These are phyloP conservation scores for Trichonephila clavata DNA, from an alignment of 1,140 invertebrate species.

Conservation along the genomic window DNA sequence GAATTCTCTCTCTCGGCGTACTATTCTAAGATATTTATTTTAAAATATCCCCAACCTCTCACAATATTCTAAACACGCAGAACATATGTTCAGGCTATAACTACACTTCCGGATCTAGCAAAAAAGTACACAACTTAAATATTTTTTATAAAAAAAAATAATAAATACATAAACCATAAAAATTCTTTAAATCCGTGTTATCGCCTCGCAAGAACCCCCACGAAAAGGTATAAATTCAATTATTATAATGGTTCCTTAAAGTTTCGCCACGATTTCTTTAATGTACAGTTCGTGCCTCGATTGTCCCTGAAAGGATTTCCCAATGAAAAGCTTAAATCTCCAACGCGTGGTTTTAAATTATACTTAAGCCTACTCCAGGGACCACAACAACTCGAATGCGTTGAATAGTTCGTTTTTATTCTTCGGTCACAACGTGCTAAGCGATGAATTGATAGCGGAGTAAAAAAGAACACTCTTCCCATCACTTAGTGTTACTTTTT, in stretches of 20 bases:
- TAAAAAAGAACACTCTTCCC: background rate
- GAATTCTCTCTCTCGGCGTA: too few species aligned
- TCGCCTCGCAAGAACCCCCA: background rate
- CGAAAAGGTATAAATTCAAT: slow-evolving; percentile 6
- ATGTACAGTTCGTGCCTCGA: background rate
- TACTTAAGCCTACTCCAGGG: background rate
- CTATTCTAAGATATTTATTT: too few species aligned
- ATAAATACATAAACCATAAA: background rate
- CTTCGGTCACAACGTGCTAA: slow-evolving; percentile 4
- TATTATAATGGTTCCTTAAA: background rate
- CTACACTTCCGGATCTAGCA: too few species aligned
- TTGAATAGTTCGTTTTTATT: background rate
- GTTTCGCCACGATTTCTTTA: background rate
- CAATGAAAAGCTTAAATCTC: background rate
- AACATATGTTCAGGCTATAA: too few species aligned
- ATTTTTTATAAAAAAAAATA: background rate
- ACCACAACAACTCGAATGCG: background rate
- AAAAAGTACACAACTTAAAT: too few species aligned
- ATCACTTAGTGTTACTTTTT: slow-evolving; percentile 1
- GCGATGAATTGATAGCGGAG: background rate
- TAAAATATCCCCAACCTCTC: too few species aligned
- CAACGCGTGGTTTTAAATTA: background rate
- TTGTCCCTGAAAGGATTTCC: background rate
- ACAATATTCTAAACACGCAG: too few species aligned
- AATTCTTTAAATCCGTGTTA: background rate